Evolutionary conservation across 2,113 vertebrate species (phyloP).

Genomic region (Rhabdomys dilectus): DNA sequence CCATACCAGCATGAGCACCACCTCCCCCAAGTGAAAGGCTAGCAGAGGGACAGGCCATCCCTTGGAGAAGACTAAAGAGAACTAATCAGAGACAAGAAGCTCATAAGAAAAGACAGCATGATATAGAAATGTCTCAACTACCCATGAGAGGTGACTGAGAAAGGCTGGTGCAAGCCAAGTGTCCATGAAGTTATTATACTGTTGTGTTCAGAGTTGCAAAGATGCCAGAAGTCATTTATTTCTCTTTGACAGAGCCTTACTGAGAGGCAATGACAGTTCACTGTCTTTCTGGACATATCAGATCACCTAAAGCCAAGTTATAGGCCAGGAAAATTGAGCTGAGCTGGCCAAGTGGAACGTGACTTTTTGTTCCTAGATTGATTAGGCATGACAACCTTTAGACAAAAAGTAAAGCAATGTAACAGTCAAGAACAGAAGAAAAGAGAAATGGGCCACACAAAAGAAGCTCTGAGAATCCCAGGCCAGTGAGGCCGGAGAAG

Average conservation of each 20-base stretch:
- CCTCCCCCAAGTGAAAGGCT: background rate
- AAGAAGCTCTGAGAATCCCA: background rate
- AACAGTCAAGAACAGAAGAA: background rate
- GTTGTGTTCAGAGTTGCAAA: background rate
- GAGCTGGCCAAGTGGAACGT: background rate
- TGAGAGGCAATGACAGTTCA: background rate
- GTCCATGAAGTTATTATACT: accelerated
- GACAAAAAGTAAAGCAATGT: background rate
- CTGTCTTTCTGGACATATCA: background rate
- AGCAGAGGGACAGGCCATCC: background rate
- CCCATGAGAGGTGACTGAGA: background rate
- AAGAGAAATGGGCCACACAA: background rate
- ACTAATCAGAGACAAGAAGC: background rate
- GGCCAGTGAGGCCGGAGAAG: background rate
- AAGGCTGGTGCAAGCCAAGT: background rate
- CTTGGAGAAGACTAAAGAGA: background rate
- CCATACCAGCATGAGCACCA: background rate
- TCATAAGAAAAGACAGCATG: background rate
- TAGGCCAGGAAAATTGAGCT: background rate
- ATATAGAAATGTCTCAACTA: background rate
- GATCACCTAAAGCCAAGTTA: background rate
- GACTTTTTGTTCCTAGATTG: background rate
- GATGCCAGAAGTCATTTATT: background rate
- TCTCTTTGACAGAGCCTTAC: background rate
- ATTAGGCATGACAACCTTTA: background rate